Base-by-base conservation (phyloP, 2,797 vertebrate genomes). In the Gallirallus australis region DNA sequence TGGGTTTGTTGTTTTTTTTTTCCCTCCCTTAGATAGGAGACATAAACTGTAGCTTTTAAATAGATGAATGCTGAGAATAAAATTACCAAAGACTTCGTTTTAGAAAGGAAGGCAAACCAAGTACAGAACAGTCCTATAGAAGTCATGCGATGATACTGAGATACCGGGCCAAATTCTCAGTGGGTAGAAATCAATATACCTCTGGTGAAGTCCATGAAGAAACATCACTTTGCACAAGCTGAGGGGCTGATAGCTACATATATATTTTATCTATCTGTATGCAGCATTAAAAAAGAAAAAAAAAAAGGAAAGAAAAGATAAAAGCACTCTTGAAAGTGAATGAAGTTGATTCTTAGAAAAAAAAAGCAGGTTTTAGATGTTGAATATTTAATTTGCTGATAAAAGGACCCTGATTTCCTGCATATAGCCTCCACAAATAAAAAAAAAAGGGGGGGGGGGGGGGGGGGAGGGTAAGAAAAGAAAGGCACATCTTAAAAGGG, bases 361-460 rank as follows among this genome's bases (percentile, higher is more conserved):
- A 98, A 98, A 97, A 91, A 98, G 91, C 89, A 70, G 59, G 82
- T 93, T 98, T 98, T 97, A 98, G 97, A 98, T 98, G 97, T 92
- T 98, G 98, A 98, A 98, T 98, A 98, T 98, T 98, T 98, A 98
- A 98, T 98, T 98, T 94, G 53, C 91, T 96, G 98, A 98, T 98
- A 98, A 98, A 98, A 98, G 97, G 91, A 89, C 73, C 89, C 91
- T 97, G 97, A 98, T 98, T 98, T 98, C 96, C 97, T 96, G 89
- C 92, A 97, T 94, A 94, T 20, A 94, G 95, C 94, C 92, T 95
- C 97, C 93, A 98, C 91, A 98, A 98, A 98, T 96, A 97, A 96
- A 37, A 82, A 97, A 7, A 28, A 39, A 52, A 15, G 23, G 12
- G 8, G 18, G 18, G 18, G 42, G 42, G 18, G 42, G 17, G 8